phyloP scores from a whole-genome alignment of 2,888 invertebrate species.

The Thumatha senex region DNA sequence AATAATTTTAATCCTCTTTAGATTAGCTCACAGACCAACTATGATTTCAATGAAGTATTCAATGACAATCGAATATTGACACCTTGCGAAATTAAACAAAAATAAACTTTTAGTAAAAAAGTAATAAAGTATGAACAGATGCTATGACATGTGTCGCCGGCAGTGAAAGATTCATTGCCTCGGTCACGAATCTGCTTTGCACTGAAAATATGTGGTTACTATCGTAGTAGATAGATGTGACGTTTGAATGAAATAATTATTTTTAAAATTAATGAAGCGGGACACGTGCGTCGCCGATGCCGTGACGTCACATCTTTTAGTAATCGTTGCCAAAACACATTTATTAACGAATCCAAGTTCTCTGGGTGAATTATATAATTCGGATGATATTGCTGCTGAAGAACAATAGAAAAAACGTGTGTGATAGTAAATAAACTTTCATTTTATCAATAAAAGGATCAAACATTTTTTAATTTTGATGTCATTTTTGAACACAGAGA shows the following conservation, averaged over 20 bases:
- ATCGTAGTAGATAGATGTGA: constrained; percentile 68
- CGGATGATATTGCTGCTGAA: constrained; percentile 8
- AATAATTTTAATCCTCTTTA: no score
- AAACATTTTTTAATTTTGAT: no score
- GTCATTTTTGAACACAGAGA: no score
- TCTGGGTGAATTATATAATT: constrained; percentile 17
- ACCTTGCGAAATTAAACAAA: constrained; percentile 1
- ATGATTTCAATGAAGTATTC: background rate
- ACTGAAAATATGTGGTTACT: constrained; percentile 78
- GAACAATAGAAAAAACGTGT: constrained; percentile 14
- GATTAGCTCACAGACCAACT: no score
- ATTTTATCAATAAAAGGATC: background rate
- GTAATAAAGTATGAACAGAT: constrained; percentile 38
- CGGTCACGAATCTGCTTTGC: constrained; percentile 66
- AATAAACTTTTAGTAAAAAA: constrained; percentile 19
- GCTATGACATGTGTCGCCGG: constrained; percentile 46
- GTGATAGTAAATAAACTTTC: constrained; percentile 4
- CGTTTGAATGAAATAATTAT: constrained; percentile 79
- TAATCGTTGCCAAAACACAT: constrained; percentile 65
- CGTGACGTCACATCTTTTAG: constrained; percentile 38
- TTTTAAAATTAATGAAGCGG: constrained; percentile 70
- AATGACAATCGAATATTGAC: background rate
- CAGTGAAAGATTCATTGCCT: constrained; percentile 63
- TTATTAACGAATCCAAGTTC: constrained; percentile 44
- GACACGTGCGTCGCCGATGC: constrained; percentile 43